Conservation (phyloP, 2,797 vertebrate genomes). For the Crossoptilon crossoptilon region DNA sequence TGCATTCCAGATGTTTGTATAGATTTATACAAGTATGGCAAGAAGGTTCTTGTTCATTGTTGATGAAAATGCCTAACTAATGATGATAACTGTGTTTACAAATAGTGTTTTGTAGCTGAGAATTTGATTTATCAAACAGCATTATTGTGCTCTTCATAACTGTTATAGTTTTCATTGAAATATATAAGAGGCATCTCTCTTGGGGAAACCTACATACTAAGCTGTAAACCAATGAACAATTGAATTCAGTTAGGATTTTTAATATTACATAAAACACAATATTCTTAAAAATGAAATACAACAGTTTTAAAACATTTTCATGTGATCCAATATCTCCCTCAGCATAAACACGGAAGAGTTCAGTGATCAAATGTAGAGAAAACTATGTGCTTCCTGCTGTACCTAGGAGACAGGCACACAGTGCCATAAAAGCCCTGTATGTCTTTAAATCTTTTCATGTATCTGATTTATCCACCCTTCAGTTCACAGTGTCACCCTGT, state of each 20-base stretch:
- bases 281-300: neutral
- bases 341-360: neutral
- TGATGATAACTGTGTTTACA: neutral
- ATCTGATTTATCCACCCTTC: slow-evolving; percentile 7
- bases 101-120: neutral
- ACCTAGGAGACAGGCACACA: neutral
- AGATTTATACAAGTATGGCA: neutral
- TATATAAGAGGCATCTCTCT: neutral
- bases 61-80: neutral
- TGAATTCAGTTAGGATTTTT: neutral
- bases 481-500: slow-evolving; percentile 36
- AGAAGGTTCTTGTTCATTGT: neutral
- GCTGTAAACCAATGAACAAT: neutral
- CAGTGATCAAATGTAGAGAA: neutral
- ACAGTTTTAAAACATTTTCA: neutral
- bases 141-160: neutral
- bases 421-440: neutral
- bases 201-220: neutral
- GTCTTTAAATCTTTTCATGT: slow-evolving; percentile 7
- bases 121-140: neutral
- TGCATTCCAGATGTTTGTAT: neutral
- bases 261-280: neutral
- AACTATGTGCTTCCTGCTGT: neutral
- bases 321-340: neutral
- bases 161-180: neutral